Evolutionary conservation across 2,888 invertebrate genomes (phyloP), one percentile per base, ranked within the genome.

Genomic region (Amorpha juglandis): DNA sequence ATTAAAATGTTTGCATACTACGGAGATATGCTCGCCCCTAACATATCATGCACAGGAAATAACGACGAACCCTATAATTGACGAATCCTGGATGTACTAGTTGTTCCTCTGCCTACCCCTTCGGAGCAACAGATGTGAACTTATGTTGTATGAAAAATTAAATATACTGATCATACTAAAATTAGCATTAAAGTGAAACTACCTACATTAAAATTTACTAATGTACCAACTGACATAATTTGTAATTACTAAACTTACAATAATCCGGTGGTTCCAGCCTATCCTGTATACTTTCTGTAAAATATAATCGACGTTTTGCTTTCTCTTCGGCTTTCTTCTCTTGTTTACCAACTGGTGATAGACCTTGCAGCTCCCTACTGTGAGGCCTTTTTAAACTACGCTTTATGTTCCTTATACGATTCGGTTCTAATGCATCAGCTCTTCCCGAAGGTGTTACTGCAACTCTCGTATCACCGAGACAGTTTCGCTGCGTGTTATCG

Each of bases 381-480:
- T 89, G 89, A 0, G 91, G 91, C 63, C 91, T 81, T 67, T 86
- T 91, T 0, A 91, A 72, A 76, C 91, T 92, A 50, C 79, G 85
- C 71, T 92, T 92, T 35, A 91, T 82, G 76, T 92, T 91, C 63
- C 72, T 90, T 0, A 89, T 74, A 50, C 79, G 78, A 62, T 70
- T 82, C 0, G 79, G 75, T 65, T 88, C 84, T 50, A 85, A 70
- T 45, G 63, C 67, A 42, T 66, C 63, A 0, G 67, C 71, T 51
- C 79, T 80, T 0, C 78, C 42, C 6, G 71, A 70, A 0, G 89
- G 89, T 12, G 90, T 90, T 0, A 77, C 74, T 3, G 75, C 74
- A 1, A 70, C 72, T 19, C 69, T 68, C 1, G 66, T 62, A 9
- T 76, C 76, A 1, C 68, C 74, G 0, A 79, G 64, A 62, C 70